Evolutionary conservation across 2,113 vertebrate species (phyloP).

Genomic region (Gallinago undulata): DNA sequence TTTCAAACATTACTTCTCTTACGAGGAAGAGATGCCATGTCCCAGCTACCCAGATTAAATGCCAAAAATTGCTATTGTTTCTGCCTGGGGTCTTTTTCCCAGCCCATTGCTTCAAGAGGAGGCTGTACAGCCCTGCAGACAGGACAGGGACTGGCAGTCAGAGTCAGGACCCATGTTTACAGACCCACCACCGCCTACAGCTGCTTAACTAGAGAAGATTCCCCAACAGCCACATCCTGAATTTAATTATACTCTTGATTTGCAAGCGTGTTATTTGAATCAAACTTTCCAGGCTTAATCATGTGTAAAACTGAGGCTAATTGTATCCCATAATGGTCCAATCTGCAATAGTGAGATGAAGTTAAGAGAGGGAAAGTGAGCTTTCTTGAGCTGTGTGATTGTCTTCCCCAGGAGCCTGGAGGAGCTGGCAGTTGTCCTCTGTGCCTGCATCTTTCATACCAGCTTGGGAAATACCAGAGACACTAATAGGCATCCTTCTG

Average conservation of each 20-base stretch:
- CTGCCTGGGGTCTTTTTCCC: neutral
- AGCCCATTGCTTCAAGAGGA: neutral
- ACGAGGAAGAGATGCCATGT: neutral
- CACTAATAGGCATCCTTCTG: neutral
- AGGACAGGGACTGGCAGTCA: neutral
- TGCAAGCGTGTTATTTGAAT: neutral
- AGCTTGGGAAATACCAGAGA: neutral
- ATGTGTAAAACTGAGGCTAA: neutral
- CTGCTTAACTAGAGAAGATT: neutral
- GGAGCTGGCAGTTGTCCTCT: neutral
- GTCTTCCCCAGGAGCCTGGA: neutral
- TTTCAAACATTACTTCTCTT: neutral
- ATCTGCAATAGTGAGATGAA: neutral
- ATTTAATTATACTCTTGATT: constrained; percentile 9
- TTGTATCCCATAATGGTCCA: neutral
- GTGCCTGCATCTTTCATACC: neutral
- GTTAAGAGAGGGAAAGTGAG: neutral
- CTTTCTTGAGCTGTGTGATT: neutral
- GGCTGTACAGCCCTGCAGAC: neutral
- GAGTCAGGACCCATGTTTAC: neutral
- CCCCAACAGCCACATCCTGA: neutral
- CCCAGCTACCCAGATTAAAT: neutral
- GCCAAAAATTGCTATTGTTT: neutral
- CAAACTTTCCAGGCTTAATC: neutral
- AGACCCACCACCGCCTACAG: neutral